Evolutionary conservation across 2,888 invertebrate species (phyloP), one percentile per base, ranked within the genome.

Genomic region (Slavum lentiscoides): DNA sequence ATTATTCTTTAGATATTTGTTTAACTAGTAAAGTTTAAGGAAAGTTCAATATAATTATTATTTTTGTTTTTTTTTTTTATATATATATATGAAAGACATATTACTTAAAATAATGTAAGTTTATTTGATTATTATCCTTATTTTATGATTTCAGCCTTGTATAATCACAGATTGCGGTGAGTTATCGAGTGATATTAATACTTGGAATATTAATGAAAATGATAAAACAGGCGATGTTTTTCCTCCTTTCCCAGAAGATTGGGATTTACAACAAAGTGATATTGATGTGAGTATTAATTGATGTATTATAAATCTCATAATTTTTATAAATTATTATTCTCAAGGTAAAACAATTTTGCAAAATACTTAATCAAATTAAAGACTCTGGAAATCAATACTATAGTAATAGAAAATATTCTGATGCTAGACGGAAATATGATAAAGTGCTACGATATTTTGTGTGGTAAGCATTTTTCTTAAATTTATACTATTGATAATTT

Each of bases 161-260:
- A 84, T 89, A 61, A 91, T 94, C 83, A 87, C 86, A 62, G 89
- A 94, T 84, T 95, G 95, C 85, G 96, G 95, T 0, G 93, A 94
- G 87, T 88, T 90, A 4, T 85, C 86, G 80, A 86, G 87, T 0
- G 90, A 88, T 0, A 88, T 89, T 82, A 87, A 89, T 66, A 58
- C 72, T 83, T 94, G 93, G 91, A 90, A 90, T 72, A 87, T 91
- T 39, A 87, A 88, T 82, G 92, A 93, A 85, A 88, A 88, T 73
- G 95, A 95, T 85, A 92, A 90, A 43, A 91, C 92, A 0, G 87
- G 87, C 11, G 95, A 96, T 86, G 85, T 87, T 8, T 90, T 92
- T 85, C 93, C 95, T 0, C 92, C 93, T 7, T 92, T 91, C 87
- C 95, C 95, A 0, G 90, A 90, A 82, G 96, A 96, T 86, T 92